Base-by-base conservation (phyloP, 30 jellyfish, hydroid and myxozoan species). In the Aurelia aurita region DNA sequence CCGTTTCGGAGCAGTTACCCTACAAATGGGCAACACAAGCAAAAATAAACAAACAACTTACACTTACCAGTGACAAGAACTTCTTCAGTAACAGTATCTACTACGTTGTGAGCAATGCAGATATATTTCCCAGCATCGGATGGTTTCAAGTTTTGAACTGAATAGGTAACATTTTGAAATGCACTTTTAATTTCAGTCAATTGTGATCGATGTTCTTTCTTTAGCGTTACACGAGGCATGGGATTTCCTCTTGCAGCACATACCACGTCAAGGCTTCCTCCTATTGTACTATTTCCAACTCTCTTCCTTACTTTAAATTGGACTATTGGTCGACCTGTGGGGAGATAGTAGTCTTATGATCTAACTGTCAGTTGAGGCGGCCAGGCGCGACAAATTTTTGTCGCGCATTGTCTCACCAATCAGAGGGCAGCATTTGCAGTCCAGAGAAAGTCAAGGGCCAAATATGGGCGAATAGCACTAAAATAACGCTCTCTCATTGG, bases 31-130 rank as follows among this genome's bases (percentile, higher is more conserved):
- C 29, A 4, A 55, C 29, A 19, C 31, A 55, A n/a, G n/a, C 67
- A 55, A 55, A 55, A n/a, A 16, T 19, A 22, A 72, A 15, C 27
- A 29, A 58, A 21, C 16, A 49, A 85, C 95, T 85, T 65, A 85
- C 95, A 85, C 39, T 69, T 74, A 21, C 73, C 85, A 9, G 87
- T 79, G 46, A 85, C 80, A 74, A 78, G 63, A 53, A 74, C 89
- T 29, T 39, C 78, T 55, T 73, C 47, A 31, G 63, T 66, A 34
- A 66, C 58, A 31, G 18, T 78, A 9, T 86, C 89, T 46, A 89
- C 95, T 7, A 55, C 25, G 79, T 85, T 85, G n/a, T 61, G 61
- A 10, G 89, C 95, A 74, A 44, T 85, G 95, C 95, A 85, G 29
- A 65, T 63, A 53, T 85, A 85, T 16, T 63, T 85, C 15, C 95